These are phyloP conservation scores for Phaonia tiefii DNA, from an alignment of 2,888 invertebrate species.

Conservation along the genomic window DNA sequence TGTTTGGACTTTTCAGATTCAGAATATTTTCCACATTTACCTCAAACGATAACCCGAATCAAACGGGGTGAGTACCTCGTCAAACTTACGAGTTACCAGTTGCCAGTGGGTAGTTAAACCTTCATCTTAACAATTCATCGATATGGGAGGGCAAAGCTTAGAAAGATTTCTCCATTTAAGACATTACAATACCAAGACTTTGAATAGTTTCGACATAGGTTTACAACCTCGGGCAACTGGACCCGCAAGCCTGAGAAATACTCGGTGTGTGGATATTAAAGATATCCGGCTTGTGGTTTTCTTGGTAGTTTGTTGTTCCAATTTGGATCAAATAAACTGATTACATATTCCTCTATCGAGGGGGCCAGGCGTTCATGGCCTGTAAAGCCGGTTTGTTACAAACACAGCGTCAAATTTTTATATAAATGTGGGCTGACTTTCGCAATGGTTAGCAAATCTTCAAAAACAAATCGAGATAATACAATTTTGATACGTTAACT, in stretches of 20 bases:
- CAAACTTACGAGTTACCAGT: neutral
- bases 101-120: neutral
- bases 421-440: constrained; percentile 38
- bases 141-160: neutral
- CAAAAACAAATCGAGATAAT: constrained; percentile 46
- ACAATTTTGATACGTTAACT: constrained; percentile 34
- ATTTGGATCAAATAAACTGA: no score
- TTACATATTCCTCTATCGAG: no score
- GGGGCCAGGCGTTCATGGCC: constrained; percentile 58
- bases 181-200: neutral
- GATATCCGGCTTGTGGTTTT: constrained; percentile 35
- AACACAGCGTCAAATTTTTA: constrained; percentile 28
- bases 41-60: neutral
- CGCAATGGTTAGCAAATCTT: neutral
- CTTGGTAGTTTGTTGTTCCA: neutral
- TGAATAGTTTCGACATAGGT: neutral
- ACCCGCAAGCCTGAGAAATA: neutral
- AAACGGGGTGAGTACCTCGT: neutral
- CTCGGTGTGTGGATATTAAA: constrained; percentile 24
- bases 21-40: neutral
- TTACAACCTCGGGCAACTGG: neutral
- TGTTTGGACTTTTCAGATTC: neutral
- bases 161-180: neutral
- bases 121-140: neutral
- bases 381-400: constrained; percentile 57